These are phyloP conservation scores for Macrostomum lignano DNA, from an alignment of 1,140 invertebrate species.

Conservation along the genomic window DNA sequence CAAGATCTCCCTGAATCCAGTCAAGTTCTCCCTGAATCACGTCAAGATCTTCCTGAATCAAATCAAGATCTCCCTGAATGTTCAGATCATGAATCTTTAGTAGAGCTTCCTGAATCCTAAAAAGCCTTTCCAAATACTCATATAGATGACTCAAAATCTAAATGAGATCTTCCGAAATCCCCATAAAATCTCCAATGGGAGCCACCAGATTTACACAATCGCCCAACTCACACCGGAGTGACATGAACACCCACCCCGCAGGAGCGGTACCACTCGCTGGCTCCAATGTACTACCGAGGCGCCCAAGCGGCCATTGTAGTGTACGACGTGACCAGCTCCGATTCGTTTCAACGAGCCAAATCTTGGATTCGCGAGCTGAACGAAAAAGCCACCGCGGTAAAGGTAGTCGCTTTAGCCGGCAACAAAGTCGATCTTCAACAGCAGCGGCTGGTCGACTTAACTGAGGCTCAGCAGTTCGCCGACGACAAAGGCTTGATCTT, in stretches of 20 bases:
- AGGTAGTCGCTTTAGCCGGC: constrained; percentile 42
- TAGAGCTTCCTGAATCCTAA: too few species aligned
- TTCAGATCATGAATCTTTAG: too few species aligned
- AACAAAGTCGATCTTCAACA: constrained; percentile 9
- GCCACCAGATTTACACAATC: too few species aligned
- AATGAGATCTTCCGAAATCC: too few species aligned
- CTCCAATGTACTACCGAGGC: constrained; percentile 94
- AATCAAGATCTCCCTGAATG: too few species aligned
- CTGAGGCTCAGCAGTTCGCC: constrained; percentile 83
- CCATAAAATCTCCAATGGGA: too few species aligned
- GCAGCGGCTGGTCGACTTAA: constrained; percentile 8
- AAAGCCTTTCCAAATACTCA: too few species aligned
- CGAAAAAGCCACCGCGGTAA: not conserved
- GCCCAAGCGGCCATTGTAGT: constrained; percentile 96
- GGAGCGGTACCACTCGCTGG: constrained; percentile 89
- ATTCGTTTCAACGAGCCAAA: constrained; percentile 4
- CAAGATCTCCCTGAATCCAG: too few species aligned
- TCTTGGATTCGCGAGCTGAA: constrained; percentile 2
- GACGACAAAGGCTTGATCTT: constrained; percentile 95
- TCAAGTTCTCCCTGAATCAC: too few species aligned
- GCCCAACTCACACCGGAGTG: too few species aligned
- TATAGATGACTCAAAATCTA: too few species aligned
- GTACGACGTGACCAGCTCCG: constrained; percentile 96
- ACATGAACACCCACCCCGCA: constrained; percentile 38
- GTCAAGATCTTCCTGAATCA: too few species aligned